A percentile compares a stretch with the other conserved stretches of the same genome.
Conservation (phyloP, 2,113 vertebrate genomes). For the Quiscalus mexicanus region DNA sequence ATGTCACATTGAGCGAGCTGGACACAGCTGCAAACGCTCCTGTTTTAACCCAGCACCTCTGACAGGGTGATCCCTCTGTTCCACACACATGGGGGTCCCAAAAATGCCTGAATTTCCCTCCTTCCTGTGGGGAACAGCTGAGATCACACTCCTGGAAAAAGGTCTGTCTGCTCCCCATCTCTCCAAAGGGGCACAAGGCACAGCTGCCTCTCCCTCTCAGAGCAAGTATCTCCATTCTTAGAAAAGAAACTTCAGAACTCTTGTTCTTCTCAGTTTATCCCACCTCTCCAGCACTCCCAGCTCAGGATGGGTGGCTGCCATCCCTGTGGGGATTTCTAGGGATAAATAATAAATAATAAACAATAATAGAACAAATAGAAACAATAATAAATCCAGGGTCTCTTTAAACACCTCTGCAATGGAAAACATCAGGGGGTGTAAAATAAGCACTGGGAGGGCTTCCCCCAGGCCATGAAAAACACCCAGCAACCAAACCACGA, state of each 20-base stretch:
- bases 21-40: neutral
- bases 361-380: no score
- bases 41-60: neutral
- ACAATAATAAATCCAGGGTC: neutral
- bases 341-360: no score
- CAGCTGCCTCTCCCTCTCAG: no score
- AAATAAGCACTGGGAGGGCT: neutral
- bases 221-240: neutral
- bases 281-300: neutral
- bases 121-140: neutral
- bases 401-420: neutral
- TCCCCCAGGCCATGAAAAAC: neutral
- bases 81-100: neutral
- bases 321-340: neutral
- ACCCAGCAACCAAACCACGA: neutral
- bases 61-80: fast-evolving
- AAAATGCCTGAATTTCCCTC: neutral
- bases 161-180: neutral
- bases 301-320: neutral
- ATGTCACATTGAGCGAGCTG: neutral
- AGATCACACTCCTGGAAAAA: neutral
- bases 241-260: neutral
- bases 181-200: neutral
- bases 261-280: neutral
- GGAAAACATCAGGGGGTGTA: neutral